Percentiles rank a stretch among this genome's conserved stretches.
phyloP scores from a whole-genome alignment of 2,113 vertebrate genomes.

The Gymnarchus niloticus region DNA sequence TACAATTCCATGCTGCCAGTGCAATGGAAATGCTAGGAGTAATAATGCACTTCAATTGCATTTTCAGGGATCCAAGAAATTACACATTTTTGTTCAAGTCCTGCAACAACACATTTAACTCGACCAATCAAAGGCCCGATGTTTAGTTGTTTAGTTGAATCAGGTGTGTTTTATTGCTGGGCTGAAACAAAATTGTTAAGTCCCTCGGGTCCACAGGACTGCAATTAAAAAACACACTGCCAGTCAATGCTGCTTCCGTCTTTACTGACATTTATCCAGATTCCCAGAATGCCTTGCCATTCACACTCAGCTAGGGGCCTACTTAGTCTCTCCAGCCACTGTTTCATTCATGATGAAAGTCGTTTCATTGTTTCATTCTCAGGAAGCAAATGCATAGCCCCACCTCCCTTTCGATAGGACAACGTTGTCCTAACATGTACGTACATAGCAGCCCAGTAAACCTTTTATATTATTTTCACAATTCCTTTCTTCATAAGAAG shows the following conservation, averaged over 20 bases:
- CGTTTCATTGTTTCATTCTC: no score
- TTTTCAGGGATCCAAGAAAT: not conserved
- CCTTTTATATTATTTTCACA: not conserved
- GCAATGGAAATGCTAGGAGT: not conserved
- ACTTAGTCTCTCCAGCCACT: no score
- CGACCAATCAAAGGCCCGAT: not conserved
- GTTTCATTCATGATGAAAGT: no score
- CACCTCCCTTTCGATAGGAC: no score
- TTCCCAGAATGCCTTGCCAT: not conserved
- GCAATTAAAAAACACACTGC: not conserved
- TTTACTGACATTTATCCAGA: not conserved
- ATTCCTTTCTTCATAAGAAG: not conserved
- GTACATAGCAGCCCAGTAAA: not conserved
- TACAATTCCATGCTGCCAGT: not conserved
- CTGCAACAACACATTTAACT: not conserved
- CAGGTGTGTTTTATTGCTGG: not conserved
- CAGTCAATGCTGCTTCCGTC: not conserved
- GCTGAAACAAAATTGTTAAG: not conserved
- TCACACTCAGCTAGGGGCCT: not conserved
- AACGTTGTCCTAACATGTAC: no score
- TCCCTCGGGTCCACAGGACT: not conserved
- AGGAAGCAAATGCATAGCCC: no score
- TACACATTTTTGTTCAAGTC: not conserved
- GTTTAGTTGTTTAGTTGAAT: not conserved
- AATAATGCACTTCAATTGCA: not conserved